These are phyloP conservation scores for Nothocercus julius DNA, from an alignment of 2,113 vertebrate species.

Conservation along the genomic window DNA sequence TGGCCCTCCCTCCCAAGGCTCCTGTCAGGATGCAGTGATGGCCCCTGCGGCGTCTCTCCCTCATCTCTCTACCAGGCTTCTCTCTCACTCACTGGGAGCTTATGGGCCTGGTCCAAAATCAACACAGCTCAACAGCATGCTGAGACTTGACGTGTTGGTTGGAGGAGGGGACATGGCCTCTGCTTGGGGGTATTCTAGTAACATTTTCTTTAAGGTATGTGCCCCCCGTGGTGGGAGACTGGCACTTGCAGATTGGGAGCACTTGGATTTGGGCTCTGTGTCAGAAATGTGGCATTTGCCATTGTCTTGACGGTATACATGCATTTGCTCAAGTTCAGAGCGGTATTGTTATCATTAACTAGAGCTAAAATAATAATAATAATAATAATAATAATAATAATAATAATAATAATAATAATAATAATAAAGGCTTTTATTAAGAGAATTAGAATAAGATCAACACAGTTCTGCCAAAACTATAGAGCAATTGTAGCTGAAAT, in stretches of 20 bases:
- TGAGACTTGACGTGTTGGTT: background rate
- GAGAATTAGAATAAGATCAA: background rate
- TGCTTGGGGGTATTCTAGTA: background rate
- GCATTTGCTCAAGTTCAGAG: background rate
- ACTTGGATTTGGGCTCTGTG: background rate
- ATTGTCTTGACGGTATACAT: background rate
- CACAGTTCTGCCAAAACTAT: background rate
- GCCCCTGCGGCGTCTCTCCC: background rate
- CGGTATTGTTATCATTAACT: background rate
- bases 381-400: background rate
- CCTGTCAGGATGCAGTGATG: background rate
- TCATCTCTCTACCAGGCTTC: background rate
- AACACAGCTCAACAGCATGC: background rate
- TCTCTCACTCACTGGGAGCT: background rate
- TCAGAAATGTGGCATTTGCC: background rate
- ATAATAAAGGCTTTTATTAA: background rate
- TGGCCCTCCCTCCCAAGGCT: background rate
- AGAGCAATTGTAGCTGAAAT: background rate
- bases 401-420: background rate
- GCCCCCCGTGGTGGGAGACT: background rate
- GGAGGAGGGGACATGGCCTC: background rate
- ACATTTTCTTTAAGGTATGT: background rate
- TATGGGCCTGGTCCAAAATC: background rate
- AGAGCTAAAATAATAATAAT: background rate
- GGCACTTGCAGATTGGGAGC: background rate